These are phyloP conservation scores for Zaprionus lineosus DNA, from an alignment of 2,888 invertebrate genomes.

Conservation along the genomic window DNA sequence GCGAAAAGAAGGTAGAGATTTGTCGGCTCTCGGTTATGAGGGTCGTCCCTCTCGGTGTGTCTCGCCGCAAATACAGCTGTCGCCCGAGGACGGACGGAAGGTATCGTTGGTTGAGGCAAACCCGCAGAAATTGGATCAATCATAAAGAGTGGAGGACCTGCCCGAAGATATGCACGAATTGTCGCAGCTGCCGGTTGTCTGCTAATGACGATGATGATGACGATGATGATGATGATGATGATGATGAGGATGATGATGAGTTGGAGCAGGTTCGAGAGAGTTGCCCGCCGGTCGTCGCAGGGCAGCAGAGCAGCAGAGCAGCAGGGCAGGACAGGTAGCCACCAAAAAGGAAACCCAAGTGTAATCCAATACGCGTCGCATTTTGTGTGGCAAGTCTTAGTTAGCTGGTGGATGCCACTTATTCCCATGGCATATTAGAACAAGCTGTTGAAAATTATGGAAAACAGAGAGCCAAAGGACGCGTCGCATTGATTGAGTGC, in stretches of 20 bases:
- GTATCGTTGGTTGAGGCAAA: slow-evolving; percentile 7
- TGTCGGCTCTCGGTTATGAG: slow-evolving; percentile 35
- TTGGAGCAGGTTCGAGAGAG: slow-evolving; percentile 57
- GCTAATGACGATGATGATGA: no score
- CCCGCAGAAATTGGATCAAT: slow-evolving; percentile 80
- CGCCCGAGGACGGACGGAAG: slow-evolving; percentile 19
- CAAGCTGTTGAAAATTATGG: slow-evolving; percentile 65
- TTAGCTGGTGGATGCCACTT: slow-evolving; percentile 15
- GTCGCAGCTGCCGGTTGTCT: slow-evolving; percentile 40
- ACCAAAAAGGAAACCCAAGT: slow-evolving; percentile 6
- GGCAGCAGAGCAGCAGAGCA: no score
- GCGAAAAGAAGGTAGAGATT: slow-evolving; percentile 24
- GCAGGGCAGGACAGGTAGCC: slow-evolving; percentile 31
- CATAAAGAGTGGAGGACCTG: slow-evolving; percentile 28
- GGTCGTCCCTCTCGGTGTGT: slow-evolving; percentile 14
- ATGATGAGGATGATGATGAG: no score
- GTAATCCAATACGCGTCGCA: slow-evolving; percentile 58
- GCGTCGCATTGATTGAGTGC: slow-evolving; percentile 42
- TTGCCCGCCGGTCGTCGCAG: no score
- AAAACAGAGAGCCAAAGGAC: slow-evolving; percentile 14
- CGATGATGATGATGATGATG: no score
- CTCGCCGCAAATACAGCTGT: slow-evolving; percentile 58
- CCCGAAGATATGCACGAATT: slow-evolving; percentile 41
- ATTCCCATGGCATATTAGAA: slow-evolving; percentile 63
- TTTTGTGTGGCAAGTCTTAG: slow-evolving; percentile 18